These are phyloP conservation scores for Camelus bactrianus DNA, from an alignment of 2,113 vertebrate species.

Conservation along the genomic window DNA sequence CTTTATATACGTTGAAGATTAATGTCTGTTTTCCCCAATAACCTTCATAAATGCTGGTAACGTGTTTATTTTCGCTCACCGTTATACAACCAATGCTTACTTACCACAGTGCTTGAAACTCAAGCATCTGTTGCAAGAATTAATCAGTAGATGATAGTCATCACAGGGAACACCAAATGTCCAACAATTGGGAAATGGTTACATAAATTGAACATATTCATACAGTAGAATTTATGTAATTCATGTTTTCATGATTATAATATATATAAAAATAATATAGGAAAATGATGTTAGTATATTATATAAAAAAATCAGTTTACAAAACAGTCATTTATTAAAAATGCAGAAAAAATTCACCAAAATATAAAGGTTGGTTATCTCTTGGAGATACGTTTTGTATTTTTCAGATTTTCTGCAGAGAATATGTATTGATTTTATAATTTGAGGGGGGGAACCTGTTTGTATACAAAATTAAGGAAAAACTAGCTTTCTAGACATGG, in stretches of 20 bases:
- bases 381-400: constrained; percentile 41
- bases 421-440: constrained; percentile 42
- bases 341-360: not conserved
- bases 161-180: constrained; percentile 13
- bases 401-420: constrained; percentile 55
- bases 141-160: constrained; percentile 43
- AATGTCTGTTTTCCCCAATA: constrained; percentile 36
- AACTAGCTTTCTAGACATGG: constrained; percentile 27
- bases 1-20: constrained; percentile 58
- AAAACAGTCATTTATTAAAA: constrained; percentile 58
- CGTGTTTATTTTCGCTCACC: constrained; percentile 50
- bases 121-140: constrained; percentile 35
- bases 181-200: constrained; percentile 26
- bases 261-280: not conserved
- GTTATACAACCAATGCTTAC: constrained; percentile 40
- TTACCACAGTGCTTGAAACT: constrained; percentile 50
- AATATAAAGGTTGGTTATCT: constrained; percentile 33
- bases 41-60: constrained; percentile 58
- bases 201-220: not conserved
- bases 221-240: constrained; percentile 16
- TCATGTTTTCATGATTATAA: constrained; percentile 14
- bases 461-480: constrained; percentile 44
- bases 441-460: not conserved
- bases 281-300: constrained; percentile 36
- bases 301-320: constrained; percentile 46